Percentiles rank a stretch among this genome's conserved stretches.
phyloP scores from a whole-genome alignment of 2,113 vertebrate genomes.

The Ammodytes dubius region DNA sequence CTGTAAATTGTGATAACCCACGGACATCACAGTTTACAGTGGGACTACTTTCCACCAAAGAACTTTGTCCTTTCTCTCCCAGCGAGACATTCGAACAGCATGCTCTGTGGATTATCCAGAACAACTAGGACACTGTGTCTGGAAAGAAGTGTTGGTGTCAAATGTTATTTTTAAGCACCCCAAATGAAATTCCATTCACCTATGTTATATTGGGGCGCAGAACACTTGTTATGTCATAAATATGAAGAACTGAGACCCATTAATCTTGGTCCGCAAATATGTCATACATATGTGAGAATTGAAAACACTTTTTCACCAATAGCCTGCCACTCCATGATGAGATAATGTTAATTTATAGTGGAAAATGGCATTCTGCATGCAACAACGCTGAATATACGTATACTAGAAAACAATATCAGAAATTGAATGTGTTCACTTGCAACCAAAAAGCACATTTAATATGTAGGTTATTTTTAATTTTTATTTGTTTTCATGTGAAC shows the following conservation, averaged over 20 bases:
- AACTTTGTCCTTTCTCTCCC: neutral
- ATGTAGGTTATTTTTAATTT: no score
- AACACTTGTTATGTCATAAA: neutral
- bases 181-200: neutral
- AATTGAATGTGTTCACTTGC: neutral
- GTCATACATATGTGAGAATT: neutral
- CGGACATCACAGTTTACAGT: neutral
- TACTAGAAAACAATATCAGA: no score
- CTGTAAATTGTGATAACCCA: neutral
- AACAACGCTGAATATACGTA: neutral
- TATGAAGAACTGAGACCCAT: neutral
- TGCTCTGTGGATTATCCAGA: slow-evolving; percentile 21
- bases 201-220: neutral
- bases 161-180: neutral
- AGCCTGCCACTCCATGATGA: neutral
- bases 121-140: slow-evolving; percentile 5
- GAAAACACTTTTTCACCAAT: neutral
- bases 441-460: neutral
- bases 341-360: neutral
- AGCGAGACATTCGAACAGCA: slow-evolving; percentile 1
- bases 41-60: neutral
- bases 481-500: no score
- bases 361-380: neutral
- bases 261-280: slow-evolving; percentile 1
- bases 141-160: neutral